Evolutionary conservation across 1,140 invertebrate species (phyloP), one percentile per base, ranked within the genome.

Genomic region (Stegodyphus mimosarum): DNA sequence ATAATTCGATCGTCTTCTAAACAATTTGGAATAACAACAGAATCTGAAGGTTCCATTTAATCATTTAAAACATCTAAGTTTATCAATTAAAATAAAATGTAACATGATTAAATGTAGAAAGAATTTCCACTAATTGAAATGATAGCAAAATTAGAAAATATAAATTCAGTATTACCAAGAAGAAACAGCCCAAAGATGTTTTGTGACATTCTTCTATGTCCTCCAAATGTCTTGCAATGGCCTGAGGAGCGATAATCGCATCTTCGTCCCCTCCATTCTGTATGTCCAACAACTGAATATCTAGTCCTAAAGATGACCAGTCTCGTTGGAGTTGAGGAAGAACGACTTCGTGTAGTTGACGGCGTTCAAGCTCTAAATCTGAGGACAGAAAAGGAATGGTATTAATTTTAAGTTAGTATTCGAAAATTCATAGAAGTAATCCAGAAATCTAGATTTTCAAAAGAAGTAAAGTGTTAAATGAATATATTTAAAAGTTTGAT

Each of bases 351-450:
- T 96, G 91, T 7, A 96, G 92, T 88, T 94, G 93, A 67, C 94
- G 92, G 70, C 95, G 91, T 90, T 96, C 95, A 89, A 95, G 94
- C 50, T 92, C 90, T 89, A 96, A 96, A 91, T 96, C 95, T 95
- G 90, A 50, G 79, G 72, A 6, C 7, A 52, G 67, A 13, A 60
- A 15, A 60, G 55, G 15, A 10, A 60, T 60, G 15, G 33, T 1
- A 1, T 33, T 33, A 1, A 33, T 33, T 33, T 33, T 33, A 33
- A 33, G 33, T 33, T 33, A 33, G 33, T 33, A 3, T 33, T 33
- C 33, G 33, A 3, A 33, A 33, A 33, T 33, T 33, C 33, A 33
- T 33, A 33, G 33, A 3, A 33, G 3, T 33, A 3, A 17, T 17
- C 18, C 48, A 71, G 49, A 71, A 7, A 71, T 18, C 3, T 33